Percentiles rank a stretch among this genome's conserved stretches.
phyloP scores from a whole-genome alignment of 2,113 vertebrate species.

The Paramisgurnus dabryanus region DNA sequence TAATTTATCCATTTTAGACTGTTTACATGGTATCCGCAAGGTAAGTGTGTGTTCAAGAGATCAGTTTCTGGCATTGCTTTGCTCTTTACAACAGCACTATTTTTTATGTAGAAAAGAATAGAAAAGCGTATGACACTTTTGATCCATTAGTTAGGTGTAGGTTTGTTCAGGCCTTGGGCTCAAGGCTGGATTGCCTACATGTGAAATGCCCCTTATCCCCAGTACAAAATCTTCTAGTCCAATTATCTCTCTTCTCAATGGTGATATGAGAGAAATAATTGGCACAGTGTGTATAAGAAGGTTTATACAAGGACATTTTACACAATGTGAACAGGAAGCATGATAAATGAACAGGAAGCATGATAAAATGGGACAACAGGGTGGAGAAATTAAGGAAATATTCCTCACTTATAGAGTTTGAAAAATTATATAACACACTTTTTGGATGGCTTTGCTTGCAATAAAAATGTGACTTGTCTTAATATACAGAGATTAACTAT shows the following conservation, averaged over 20 bases:
- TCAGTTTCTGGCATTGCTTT: not conserved
- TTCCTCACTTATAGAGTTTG: not conserved
- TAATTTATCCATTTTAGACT: constrained; percentile 87
- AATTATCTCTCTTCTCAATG: constrained; percentile 39
- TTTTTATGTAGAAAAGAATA: not conserved
- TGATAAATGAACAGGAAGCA: not conserved
- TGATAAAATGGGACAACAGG: no score
- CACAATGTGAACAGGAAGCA: not conserved
- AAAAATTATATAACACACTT: not conserved
- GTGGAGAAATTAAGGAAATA: not conserved
- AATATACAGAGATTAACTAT: not conserved
- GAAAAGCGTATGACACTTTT: not conserved
- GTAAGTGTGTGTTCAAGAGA: constrained; percentile 66
- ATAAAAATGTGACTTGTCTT: not conserved
- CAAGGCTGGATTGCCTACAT: not conserved
- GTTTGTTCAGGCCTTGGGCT: not conserved
- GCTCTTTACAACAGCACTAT: not conserved
- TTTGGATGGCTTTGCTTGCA: not conserved
- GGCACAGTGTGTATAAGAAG: not conserved
- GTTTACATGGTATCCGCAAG: constrained; percentile 90
- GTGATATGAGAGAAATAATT: not conserved
- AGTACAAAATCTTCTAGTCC: constrained; percentile 53
- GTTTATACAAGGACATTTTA: constrained; percentile 31
- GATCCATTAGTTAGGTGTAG: not conserved
- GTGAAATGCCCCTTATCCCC: not conserved